Conservation (phyloP, 2,888 invertebrate genomes). For the Tigriopus californicus region DNA sequence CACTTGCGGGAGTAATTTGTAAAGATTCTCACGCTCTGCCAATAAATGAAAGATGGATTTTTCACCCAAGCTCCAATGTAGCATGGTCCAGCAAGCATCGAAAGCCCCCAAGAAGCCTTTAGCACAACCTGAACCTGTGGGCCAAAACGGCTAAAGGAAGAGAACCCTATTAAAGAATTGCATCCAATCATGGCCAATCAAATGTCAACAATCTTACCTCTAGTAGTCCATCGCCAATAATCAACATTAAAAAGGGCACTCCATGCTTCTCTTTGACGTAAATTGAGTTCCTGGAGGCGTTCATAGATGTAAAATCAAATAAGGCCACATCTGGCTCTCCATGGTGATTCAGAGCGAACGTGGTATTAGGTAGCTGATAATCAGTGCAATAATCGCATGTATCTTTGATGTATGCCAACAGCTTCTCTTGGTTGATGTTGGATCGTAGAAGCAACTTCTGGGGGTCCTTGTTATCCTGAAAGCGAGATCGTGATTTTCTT, state of each 20-base stretch:
- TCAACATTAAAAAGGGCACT: constrained; percentile 29
- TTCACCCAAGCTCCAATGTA: constrained; percentile 30
- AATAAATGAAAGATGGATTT: constrained; percentile 28
- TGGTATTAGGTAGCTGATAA: constrained; percentile 24
- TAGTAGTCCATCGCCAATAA: constrained; percentile 36
- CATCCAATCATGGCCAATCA: neutral
- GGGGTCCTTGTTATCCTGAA: constrained; percentile 32
- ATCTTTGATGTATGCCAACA: constrained; percentile 32
- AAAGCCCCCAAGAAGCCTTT: constrained; percentile 35
- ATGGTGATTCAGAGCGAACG: constrained; percentile 35
- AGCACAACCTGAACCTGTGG: constrained; percentile 37
- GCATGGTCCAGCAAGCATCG: constrained; percentile 36
- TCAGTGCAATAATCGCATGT: constrained; percentile 32
- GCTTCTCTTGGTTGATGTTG: constrained; percentile 33
- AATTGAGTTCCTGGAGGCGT: constrained; percentile 32
- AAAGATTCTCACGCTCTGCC: constrained; percentile 35
- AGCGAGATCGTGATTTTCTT: neutral
- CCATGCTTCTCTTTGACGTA: constrained; percentile 30
- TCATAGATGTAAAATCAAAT: constrained; percentile 39
- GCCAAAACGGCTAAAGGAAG: constrained; percentile 32
- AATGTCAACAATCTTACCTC: constrained; percentile 28
- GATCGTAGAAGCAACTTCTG: constrained; percentile 29
- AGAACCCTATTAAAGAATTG: neutral
- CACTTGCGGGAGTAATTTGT: constrained; percentile 35
- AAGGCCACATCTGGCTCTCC: constrained; percentile 35